Evolutionary conservation across 2,113 vertebrate species (phyloP).

Genomic region (Girardinichthys multiradiatus): DNA sequence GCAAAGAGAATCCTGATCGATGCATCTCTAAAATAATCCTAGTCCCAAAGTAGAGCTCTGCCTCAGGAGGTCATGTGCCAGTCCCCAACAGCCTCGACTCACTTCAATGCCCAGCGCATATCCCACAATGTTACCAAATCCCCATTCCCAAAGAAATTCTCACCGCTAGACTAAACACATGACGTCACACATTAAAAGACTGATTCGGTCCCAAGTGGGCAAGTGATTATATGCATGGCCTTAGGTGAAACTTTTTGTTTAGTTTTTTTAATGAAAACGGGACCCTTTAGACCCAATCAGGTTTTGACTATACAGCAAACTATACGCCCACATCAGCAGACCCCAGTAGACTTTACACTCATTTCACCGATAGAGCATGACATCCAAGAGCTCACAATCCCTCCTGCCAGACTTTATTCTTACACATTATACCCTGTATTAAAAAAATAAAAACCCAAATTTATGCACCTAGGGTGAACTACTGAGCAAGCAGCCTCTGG

Average conservation of each 20-base stretch:
- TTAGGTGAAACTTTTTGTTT: conserved; percentile 10
- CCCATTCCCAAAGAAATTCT: conserved; percentile 51
- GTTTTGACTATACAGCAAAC: conserved; percentile 73
- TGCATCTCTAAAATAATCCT: conserved; percentile 17
- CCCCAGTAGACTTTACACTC: conserved; percentile 67
- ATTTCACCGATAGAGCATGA: conserved; percentile 70
- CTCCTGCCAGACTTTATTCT: conserved; percentile 27
- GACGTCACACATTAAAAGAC: conserved; percentile 67
- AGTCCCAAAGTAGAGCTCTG: conserved; percentile 15
- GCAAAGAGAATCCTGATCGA: not conserved
- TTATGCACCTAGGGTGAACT: not conserved
- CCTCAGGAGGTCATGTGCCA: conserved; percentile 55
- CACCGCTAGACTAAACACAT: conserved; percentile 70
- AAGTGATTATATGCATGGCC: conserved; percentile 69
- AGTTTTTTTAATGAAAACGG: not conserved
- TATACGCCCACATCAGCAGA: conserved; percentile 71
- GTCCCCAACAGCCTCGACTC: conserved; percentile 61
- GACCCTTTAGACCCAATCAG: conserved; percentile 52
- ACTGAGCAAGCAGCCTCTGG: conserved; percentile 8
- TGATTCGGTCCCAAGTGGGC: conserved; percentile 67
- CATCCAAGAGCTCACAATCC: conserved; percentile 57
- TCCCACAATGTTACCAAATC: conserved; percentile 64
- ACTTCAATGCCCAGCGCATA: conserved; percentile 54
- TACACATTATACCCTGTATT: conserved; percentile 29
- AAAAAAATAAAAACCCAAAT: conserved; percentile 16